Evolutionary conservation across 2,888 invertebrate genomes (phyloP).

Genomic region (Torymus aiolomorphi): DNA sequence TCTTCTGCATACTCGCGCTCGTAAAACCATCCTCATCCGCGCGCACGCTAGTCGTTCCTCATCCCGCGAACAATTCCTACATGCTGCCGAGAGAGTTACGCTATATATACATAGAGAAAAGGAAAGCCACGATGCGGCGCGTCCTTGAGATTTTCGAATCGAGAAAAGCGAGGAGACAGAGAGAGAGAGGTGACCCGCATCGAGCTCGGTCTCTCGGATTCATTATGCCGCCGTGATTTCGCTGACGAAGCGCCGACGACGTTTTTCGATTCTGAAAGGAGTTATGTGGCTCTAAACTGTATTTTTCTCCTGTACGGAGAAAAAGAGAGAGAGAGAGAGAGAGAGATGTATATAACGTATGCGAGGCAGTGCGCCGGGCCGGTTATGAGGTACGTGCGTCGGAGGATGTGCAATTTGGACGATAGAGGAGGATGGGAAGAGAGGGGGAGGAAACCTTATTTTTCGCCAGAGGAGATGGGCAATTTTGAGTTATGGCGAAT

Average conservation of each 20-base stretch:
- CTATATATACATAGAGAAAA: neutral
- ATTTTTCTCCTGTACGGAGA: neutral
- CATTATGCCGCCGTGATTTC: conserved; percentile 33
- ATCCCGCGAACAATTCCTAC: conserved; percentile 21
- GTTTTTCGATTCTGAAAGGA: neutral
- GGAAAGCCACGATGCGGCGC: neutral
- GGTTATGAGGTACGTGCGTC: too few relatives aligned
- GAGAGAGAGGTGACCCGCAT: conserved; percentile 18
- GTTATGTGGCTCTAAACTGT: neutral
- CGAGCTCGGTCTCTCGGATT: conserved; percentile 11
- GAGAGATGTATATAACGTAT: too few relatives aligned
- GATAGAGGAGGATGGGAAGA: too few relatives aligned
- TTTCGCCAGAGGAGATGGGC: too few relatives aligned
- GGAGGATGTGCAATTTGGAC: too few relatives aligned
- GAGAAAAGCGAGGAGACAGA: neutral
- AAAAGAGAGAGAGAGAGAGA: too few relatives aligned
- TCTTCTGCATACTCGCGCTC: neutral
- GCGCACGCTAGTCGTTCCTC: neutral
- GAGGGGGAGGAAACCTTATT: too few relatives aligned
- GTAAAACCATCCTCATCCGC: neutral
- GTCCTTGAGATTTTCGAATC: conserved; percentile 30
- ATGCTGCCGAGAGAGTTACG: neutral
- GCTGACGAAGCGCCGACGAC: conserved; percentile 16
- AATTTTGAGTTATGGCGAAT: too few relatives aligned
- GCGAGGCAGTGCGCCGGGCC: too few relatives aligned